Conservation (phyloP, 2,797 vertebrate genomes). For the Spinus olivaceus region DNA sequence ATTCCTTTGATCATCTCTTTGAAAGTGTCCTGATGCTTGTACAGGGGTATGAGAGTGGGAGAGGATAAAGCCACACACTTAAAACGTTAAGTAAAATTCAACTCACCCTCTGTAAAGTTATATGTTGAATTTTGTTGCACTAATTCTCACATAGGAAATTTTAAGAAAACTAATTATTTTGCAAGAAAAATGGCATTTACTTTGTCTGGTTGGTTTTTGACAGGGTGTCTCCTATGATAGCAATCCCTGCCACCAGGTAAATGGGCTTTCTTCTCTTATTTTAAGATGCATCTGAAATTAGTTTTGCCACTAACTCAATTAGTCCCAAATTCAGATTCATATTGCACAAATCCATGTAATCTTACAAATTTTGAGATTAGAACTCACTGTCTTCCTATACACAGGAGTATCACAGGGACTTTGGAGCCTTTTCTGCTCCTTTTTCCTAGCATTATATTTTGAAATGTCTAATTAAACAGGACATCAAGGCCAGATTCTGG, state of each 20-base stretch:
- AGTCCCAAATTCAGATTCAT: neutral
- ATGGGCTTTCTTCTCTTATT: neutral
- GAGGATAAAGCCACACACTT: neutral
- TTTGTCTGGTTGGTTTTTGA: neutral
- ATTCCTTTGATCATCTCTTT: neutral
- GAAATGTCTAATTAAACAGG: neutral
- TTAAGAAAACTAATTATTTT: neutral
- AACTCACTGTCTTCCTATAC: neutral
- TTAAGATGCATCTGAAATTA: neutral
- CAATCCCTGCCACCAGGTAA: constrained; percentile 65
- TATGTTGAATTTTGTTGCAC: neutral
- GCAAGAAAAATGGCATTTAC: neutral
- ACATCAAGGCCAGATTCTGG: neutral
- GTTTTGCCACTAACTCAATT: neutral
- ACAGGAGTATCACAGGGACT: neutral
- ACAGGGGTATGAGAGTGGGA: neutral
- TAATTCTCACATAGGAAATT: neutral
- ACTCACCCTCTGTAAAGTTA: neutral
- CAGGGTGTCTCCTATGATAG: constrained; percentile 52
- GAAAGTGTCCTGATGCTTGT: neutral
- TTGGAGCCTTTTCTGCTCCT: neutral
- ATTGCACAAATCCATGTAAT: neutral
- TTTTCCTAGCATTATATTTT: neutral
- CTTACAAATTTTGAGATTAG: neutral
- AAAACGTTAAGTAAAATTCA: neutral